Evolutionary conservation across 2,888 invertebrate genomes (phyloP), one percentile per base, ranked within the genome.

Genomic region (Xestia rhomboidea): DNA sequence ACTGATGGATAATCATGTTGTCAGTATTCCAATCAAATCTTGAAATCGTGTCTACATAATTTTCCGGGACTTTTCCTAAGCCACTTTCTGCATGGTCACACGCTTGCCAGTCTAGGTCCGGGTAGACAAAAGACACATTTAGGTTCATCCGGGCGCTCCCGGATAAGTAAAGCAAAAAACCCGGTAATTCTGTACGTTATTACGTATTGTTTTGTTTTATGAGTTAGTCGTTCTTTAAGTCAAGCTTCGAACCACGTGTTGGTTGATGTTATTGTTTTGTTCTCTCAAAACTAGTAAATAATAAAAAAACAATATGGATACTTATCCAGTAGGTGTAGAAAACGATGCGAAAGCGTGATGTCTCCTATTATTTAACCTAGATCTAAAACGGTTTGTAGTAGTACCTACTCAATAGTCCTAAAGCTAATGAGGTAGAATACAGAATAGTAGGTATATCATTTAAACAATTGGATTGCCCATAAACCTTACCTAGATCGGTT

Each of bases 81-180:
- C 57, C 1, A 69, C 21, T 63, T 73, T 62, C 30, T 41, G 64
- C 63, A 54, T 89, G 69, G 89, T 75, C 70, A 71, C 70, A 70
- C 73, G 66, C 67, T 69, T 67, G 27, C 66, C 68, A 83, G 86
- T 81, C 87, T 87, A 84, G 85, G 83, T 88, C 84, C 87, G 87
- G 73, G 86, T 87, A 91, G 93, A 93, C 93, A 93, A 93, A 92
- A 91, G 93, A 90, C 91, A 91, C 92, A 93, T 93, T 93, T 89
- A 93, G 89, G 89, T 92, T 90, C 92, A 91, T 89, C 90, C 87
- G 90, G 87, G 91, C 89, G 91, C 88, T 86, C 81, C 87, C 78
- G 84, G 87, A 87, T 89, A 89, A 89, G 90, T 89, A 89, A 90
- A 90, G 90, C 84, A 91, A 92, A 92, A 93, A 91, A 83, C 62